These are phyloP conservation scores for Bedellia somnulentella DNA, from an alignment of 2,888 invertebrate species.

Conservation along the genomic window DNA sequence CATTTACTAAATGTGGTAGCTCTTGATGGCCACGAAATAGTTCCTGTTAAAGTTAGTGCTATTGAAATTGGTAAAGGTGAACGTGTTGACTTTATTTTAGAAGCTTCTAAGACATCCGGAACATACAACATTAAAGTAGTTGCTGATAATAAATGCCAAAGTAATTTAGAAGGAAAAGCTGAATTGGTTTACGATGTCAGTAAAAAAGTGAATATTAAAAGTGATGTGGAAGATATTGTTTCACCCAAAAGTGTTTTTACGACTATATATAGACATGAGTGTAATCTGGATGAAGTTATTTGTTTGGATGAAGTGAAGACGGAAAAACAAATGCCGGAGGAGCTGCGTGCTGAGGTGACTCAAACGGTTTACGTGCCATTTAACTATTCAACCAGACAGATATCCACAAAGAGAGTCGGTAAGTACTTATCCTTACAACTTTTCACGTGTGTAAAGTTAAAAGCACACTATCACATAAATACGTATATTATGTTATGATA, in stretches of 20 bases:
- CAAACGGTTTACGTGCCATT: slow-evolving; percentile 69
- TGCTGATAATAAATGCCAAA: slow-evolving; percentile 51
- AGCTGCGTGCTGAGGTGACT: slow-evolving; percentile 46
- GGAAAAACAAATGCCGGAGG: slow-evolving; percentile 48
- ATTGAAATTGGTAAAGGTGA: slow-evolving; percentile 71
- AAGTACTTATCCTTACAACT: no score
- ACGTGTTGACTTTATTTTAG: slow-evolving; percentile 72
- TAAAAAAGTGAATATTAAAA: slow-evolving; percentile 31
- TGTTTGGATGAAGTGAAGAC: slow-evolving; percentile 56
- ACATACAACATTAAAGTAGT: slow-evolving; percentile 65
- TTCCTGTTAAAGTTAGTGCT: slow-evolving; percentile 57
- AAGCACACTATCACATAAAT: no score
- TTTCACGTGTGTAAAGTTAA: no score
- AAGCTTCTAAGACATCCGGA: slow-evolving; percentile 57
- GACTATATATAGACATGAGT: slow-evolving; percentile 41
- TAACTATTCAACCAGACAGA: slow-evolving; percentile 58
- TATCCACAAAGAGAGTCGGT: slow-evolving; percentile 48
- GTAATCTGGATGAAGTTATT: slow-evolving; percentile 44
- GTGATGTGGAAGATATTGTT: slow-evolving; percentile 16
- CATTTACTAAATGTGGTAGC: slow-evolving; percentile 68
- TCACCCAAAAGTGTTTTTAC: slow-evolving; percentile 23
- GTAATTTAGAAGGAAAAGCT: slow-evolving; percentile 51
- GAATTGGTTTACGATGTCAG: slow-evolving; percentile 42
- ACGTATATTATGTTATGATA: no score
- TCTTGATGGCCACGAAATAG: slow-evolving; percentile 69